phyloP scores from a whole-genome alignment of 2,888 invertebrate species.

The Griposia aprilina region DNA sequence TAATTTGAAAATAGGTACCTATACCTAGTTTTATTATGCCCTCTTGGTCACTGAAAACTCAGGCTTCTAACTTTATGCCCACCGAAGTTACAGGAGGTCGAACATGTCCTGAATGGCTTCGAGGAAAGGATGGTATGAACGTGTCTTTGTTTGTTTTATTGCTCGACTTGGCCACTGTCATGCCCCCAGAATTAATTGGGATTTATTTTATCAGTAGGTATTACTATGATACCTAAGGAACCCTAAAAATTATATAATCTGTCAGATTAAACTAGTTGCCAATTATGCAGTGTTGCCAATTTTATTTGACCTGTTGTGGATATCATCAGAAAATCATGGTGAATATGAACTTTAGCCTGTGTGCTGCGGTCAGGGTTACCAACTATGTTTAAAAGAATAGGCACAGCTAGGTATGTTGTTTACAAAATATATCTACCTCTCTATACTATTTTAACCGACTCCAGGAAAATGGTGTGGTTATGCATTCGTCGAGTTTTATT shows the following conservation, averaged over 20 bases:
- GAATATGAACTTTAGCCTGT: neutral
- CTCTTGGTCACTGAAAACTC: neutral
- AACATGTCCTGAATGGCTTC: neutral
- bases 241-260: constrained; percentile 6
- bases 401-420: neutral
- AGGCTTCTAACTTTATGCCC: neutral
- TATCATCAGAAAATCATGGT: constrained; percentile 17
- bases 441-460: neutral
- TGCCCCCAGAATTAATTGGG: neutral
- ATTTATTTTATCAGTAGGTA: neutral
- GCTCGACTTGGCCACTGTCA: neutral
- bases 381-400: neutral
- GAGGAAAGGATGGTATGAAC: neutral
- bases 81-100: neutral
- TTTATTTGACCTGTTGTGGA: constrained; percentile 14
- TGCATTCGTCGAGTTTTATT: neutral
- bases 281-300: constrained; percentile 34
- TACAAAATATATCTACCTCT: neutral
- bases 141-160: neutral
- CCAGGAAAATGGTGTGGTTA: neutral
- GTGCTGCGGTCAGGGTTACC: neutral
- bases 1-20: too few relatives aligned
- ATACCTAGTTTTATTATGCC: too few relatives aligned
- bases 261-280: neutral
- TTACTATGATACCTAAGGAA: neutral